phyloP scores from a whole-genome alignment of 2,888 invertebrate species.

The Chloroclysta siterata region DNA sequence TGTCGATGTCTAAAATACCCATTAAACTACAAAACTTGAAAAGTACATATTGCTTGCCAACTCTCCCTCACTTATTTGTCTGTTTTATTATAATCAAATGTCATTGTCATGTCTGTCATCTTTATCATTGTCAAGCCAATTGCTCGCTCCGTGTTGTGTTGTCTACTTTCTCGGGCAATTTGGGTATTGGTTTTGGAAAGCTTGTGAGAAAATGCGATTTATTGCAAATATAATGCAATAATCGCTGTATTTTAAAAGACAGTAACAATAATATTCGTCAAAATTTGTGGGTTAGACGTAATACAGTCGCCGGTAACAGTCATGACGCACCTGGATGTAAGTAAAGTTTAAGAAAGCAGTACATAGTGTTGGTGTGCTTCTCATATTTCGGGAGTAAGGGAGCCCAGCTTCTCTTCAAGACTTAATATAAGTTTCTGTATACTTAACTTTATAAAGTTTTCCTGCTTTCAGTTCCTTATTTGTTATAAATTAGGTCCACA shows the following conservation, averaged over 20 bases:
- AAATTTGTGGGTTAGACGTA: conserved; percentile 31
- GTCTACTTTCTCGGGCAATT: too few relatives aligned
- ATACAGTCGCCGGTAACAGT: conserved; percentile 32
- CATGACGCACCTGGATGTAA: conserved; percentile 72
- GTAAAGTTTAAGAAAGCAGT: conserved; percentile 31
- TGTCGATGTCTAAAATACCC: too few relatives aligned
- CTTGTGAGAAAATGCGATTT: conserved; percentile 3
- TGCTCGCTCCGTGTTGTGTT: too few relatives aligned
- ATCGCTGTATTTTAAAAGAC: background rate
- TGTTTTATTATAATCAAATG: too few relatives aligned
- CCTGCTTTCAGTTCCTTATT: background rate
- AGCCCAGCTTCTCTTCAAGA: background rate
- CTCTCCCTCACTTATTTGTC: too few relatives aligned
- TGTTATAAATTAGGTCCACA: too few relatives aligned
- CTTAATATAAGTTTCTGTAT: background rate
- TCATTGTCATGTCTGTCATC: too few relatives aligned
- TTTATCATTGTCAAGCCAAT: too few relatives aligned
- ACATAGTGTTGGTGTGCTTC: background rate
- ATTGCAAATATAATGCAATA: conserved; percentile 11
- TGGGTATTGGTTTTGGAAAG: conserved; percentile 4
- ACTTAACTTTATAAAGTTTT: background rate
- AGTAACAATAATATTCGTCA: conserved; percentile 17
- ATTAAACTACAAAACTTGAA: too few relatives aligned
- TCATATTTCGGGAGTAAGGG: background rate
- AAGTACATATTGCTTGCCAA: too few relatives aligned